Evolutionary conservation across 1,140 invertebrate genomes (phyloP).

Genomic region (Plodia interpunctella): DNA sequence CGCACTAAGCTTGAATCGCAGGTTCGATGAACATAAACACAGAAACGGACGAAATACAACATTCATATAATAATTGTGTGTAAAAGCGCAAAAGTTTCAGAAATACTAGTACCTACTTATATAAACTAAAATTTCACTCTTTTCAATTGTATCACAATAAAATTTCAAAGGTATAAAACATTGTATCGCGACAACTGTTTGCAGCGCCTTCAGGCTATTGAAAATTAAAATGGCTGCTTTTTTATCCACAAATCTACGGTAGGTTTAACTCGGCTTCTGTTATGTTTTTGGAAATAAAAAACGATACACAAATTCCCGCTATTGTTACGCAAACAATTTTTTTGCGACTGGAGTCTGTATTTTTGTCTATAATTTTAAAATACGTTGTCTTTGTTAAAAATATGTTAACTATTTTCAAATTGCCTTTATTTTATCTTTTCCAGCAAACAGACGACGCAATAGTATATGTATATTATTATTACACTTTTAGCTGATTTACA

Average conservation of each 20-base stretch:
- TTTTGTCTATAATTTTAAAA: too few species aligned
- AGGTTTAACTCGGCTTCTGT: conserved; percentile 37
- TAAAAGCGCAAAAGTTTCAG: too few species aligned
- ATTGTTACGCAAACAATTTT: not conserved
- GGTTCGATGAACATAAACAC: too few species aligned
- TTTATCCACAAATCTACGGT: conserved; percentile 48
- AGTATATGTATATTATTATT: too few species aligned
- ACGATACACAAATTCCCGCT: not conserved
- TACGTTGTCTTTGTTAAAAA: too few species aligned
- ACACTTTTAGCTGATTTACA: not conserved
- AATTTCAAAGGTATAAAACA: conserved; percentile 53
- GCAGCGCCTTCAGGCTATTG: conserved; percentile 60
- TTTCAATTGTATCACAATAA: conserved; percentile 18
- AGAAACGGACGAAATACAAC: too few species aligned
- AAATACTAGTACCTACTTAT: too few species aligned
- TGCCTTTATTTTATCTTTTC: too few species aligned
- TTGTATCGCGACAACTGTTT: conserved; percentile 53
- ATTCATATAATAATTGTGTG: not conserved
- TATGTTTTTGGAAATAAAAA: conserved; percentile 14
- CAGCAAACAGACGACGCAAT: too few species aligned
- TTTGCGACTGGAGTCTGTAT: not conserved
- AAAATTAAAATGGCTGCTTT: conserved; percentile 70
- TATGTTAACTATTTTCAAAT: too few species aligned
- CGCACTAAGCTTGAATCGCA: too few species aligned
- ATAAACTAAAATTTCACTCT: too few species aligned